A percentile compares a stretch with the other conserved stretches of the same genome.
These are phyloP conservation scores for Antidorcas marsupialis DNA, from an alignment of 2,113 vertebrate species.

Conservation along the genomic window DNA sequence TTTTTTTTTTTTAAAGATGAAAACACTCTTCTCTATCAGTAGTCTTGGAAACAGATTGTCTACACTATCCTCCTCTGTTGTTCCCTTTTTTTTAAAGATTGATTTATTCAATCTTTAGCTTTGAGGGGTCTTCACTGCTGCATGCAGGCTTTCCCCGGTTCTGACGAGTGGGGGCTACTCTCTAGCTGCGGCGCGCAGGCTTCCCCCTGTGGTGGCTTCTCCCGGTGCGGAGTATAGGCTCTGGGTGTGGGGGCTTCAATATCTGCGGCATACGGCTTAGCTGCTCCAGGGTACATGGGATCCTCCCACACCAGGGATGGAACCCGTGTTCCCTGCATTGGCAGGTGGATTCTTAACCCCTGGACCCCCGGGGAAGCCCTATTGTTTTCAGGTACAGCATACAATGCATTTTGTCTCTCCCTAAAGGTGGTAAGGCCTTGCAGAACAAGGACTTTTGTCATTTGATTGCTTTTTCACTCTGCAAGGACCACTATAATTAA, in stretches of 20 bases:
- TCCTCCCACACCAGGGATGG: neutral
- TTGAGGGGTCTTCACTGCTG: neutral
- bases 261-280: neutral
- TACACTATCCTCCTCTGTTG: neutral
- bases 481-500: neutral
- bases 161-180: neutral
- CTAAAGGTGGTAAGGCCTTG: neutral
- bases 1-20: neutral
- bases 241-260: neutral
- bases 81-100: neutral
- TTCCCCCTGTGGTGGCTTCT: neutral
- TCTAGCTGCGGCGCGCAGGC: accelerated
- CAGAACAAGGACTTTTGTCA: neutral
- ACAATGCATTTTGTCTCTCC: neutral
- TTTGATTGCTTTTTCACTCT: neutral
- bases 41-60: neutral
- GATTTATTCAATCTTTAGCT: neutral
- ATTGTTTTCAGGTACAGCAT: neutral
- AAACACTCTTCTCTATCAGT: neutral
- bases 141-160: neutral
- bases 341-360: neutral
- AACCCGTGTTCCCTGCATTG: neutral
- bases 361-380: neutral
- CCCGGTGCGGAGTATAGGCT: neutral
- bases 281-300: neutral